These are phyloP conservation scores for Dilophus febrilis DNA, from an alignment of 2,888 invertebrate species.

Conservation along the genomic window DNA sequence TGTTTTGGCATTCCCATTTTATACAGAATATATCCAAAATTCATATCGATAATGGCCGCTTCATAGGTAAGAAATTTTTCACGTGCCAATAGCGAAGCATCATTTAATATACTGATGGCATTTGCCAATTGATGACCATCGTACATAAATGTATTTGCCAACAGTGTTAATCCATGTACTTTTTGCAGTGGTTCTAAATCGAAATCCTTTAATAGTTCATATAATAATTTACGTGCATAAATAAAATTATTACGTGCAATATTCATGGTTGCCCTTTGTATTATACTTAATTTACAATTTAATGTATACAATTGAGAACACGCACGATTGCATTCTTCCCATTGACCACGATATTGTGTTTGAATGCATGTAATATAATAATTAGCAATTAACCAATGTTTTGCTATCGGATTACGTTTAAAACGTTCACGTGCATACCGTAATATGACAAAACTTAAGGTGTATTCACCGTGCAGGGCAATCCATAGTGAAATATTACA, in stretches of 20 bases:
- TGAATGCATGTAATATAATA: conserved; percentile 36
- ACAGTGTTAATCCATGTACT: conserved; percentile 49
- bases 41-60: conserved; percentile 54
- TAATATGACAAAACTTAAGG: conserved; percentile 38
- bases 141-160: conserved; percentile 43
- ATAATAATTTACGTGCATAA: conserved; percentile 23
- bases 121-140: conserved; percentile 28
- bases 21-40: conserved; percentile 62
- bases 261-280: conserved; percentile 30
- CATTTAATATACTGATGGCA: conserved; percentile 41
- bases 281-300: conserved; percentile 47
- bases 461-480: conserved; percentile 35
- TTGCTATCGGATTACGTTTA: conserved; percentile 41
- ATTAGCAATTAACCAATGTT: conserved; percentile 51
- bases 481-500: conserved; percentile 43
- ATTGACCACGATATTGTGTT: conserved; percentile 35
- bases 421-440: conserved; percentile 44
- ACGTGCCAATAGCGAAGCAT: conserved; percentile 56
- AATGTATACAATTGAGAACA: conserved; percentile 49
- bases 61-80: conserved; percentile 63
- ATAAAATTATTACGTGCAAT: conserved; percentile 28
- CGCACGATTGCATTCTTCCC: conserved; percentile 50
- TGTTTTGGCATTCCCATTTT: conserved; percentile 60
- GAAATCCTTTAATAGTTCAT: conserved; percentile 17
- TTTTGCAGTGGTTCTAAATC: conserved; percentile 31